These are phyloP conservation scores for Schizotus pectinicornis DNA, from an alignment of 2,888 invertebrate species.

Conservation along the genomic window DNA sequence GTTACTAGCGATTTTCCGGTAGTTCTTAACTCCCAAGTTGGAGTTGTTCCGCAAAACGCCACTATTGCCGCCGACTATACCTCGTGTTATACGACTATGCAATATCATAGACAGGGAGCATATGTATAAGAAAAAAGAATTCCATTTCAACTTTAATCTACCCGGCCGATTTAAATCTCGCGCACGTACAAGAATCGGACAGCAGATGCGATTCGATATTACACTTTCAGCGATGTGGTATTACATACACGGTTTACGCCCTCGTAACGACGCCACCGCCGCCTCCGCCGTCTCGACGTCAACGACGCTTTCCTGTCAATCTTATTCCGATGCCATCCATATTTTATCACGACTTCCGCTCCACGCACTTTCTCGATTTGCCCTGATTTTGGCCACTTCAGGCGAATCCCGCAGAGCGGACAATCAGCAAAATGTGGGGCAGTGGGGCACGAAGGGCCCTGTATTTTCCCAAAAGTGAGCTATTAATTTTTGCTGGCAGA, in stretches of 20 bases:
- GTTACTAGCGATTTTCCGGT: neutral
- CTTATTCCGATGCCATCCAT: constrained; percentile 15
- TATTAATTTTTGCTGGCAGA: too few species aligned
- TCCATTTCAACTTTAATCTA: constrained; percentile 52
- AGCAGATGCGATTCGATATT: constrained; percentile 54
- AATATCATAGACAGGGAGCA: constrained; percentile 48
- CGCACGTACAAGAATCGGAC: constrained; percentile 53
- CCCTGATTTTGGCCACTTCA: too few species aligned
- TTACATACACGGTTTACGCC: constrained; percentile 49
- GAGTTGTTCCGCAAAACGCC: neutral
- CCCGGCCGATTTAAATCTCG: constrained; percentile 52
- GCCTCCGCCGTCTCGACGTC: neutral
- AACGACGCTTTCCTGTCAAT: constrained; percentile 25
- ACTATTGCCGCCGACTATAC: constrained; percentile 33
- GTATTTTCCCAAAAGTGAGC: too few species aligned
- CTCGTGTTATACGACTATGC: constrained; percentile 42
- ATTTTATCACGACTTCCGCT: constrained; percentile 13
- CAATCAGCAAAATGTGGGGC: too few species aligned
- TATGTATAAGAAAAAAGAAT: constrained; percentile 50
- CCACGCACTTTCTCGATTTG: neutral
- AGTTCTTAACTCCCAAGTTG: neutral
- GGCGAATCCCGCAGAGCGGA: too few species aligned
- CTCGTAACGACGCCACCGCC: constrained; percentile 39
- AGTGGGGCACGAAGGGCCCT: too few species aligned
- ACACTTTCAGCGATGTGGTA: constrained; percentile 39